Percentiles rank a stretch among this genome's conserved stretches.
Evolutionary conservation across 2,113 vertebrate species (phyloP).

Genomic region (Mesocricetus auratus): DNA sequence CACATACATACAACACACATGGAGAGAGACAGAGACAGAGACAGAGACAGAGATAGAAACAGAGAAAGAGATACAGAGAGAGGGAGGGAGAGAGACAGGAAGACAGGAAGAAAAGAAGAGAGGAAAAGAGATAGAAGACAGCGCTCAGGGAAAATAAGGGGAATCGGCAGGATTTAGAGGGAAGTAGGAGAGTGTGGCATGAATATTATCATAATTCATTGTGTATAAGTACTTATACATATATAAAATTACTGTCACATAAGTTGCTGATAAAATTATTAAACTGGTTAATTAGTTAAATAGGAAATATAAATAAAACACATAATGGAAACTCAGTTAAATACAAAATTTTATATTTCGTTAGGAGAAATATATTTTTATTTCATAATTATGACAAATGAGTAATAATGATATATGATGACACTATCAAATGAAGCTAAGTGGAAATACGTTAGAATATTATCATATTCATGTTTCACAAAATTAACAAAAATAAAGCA

Average conservation of each 20-base stretch:
- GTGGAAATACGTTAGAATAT: no score
- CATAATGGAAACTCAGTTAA: no score
- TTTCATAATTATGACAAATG: background rate
- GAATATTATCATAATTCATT: background rate
- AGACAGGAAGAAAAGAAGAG: background rate
- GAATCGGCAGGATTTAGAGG: background rate
- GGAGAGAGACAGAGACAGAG: no score
- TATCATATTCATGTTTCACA: background rate
- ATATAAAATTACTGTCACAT: background rate
- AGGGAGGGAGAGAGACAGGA: accelerated
- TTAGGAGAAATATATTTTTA: background rate
- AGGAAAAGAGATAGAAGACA: background rate
- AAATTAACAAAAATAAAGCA: background rate
- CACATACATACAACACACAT: background rate
- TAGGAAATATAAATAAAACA: background rate
- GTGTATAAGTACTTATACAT: background rate
- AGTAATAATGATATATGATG: background rate
- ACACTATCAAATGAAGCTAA: background rate
- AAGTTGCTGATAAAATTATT: background rate
- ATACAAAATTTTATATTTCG: background rate
- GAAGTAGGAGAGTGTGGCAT: background rate
- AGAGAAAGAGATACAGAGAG: background rate
- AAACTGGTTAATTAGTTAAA: background rate
- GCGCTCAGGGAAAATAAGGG: background rate
- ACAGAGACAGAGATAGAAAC: accelerated